Evolutionary conservation across 2,888 invertebrate genomes (phyloP), one percentile per base, ranked within the genome.

Genomic region (Imbricaverruca yamaguchii): DNA sequence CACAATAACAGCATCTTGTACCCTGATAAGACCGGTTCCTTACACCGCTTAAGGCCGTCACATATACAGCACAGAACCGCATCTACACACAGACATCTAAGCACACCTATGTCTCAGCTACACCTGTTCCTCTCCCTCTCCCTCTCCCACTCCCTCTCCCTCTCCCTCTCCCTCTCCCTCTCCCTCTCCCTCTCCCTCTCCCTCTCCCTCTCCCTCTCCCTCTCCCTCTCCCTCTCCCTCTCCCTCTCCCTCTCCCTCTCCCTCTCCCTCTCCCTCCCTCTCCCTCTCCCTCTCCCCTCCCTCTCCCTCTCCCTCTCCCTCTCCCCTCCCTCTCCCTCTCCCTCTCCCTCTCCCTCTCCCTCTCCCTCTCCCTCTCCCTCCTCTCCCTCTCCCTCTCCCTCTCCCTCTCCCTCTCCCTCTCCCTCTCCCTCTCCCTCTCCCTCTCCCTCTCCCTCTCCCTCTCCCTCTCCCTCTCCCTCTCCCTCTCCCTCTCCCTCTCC

Each of bases 201-300:
- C 39, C 39, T 39, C 39, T 39, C 39, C 39, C 39, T 39, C 39
- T 39, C 39, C 39, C 39, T 39, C 39, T 39, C 39, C 39, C 39
- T 39, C 39, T 39, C 39, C 39, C 39, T 69, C 80, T 81, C 61
- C 39, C 78, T 81, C 59, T 59, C 74, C 53, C 81, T 55, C 69
- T 69, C 9, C 56, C 69, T 69, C 74, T 81, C 81, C 65, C 69
- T 56, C 69, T 69, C 65, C 61, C 79, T n/a, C 81, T 56, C 74
- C 53, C 67, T 69, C 55, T 56, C 57, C 69, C 77, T 81, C 9
- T 23, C 53, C 15, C 15, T 59, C 39, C 21, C 18, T 25, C 79
- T n/a, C 13, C 23, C 18, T 15, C 56, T 21, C 23, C 39, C 61
- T 15, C 53, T 59, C 21, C n/a, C n/a, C 21, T 39, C n/a, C 55